Evolutionary conservation across 1,140 invertebrate genomes (phyloP).

Genomic region (Holcopasites calliopsidis): DNA sequence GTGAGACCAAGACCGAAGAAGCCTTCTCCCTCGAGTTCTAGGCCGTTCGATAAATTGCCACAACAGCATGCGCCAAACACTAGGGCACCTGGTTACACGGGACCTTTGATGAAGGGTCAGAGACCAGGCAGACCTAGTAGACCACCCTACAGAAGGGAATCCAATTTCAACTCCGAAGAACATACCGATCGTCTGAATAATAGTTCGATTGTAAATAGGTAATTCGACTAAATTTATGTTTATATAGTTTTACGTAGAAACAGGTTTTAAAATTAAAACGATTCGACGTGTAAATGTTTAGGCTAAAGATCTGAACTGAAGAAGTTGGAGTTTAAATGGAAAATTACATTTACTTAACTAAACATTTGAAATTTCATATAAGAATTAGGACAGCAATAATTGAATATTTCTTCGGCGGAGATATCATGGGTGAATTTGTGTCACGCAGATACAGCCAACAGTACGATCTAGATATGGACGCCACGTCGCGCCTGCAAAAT

Average conservation of each 20-base stretch:
- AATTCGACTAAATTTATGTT: no score
- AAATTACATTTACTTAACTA: no score
- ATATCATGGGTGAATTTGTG: background rate
- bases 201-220: slow-evolving; percentile 42
- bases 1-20: slow-evolving; percentile 67
- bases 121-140: slow-evolving; percentile 68
- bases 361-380: no score
- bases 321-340: no score
- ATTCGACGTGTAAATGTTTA: no score
- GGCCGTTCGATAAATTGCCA: slow-evolving; percentile 76
- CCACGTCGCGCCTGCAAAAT: slow-evolving; percentile 67
- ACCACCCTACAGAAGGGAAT: slow-evolving; percentile 76
- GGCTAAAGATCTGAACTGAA: no score
- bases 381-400: no score
- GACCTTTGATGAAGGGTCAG: slow-evolving; percentile 60
- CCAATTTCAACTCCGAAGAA: slow-evolving; percentile 66
- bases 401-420: no score
- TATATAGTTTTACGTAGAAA: no score
- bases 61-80: slow-evolving; percentile 78
- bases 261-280: no score
- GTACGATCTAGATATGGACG: slow-evolving; percentile 66
- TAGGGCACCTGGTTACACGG: slow-evolving; percentile 76
- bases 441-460: slow-evolving; percentile 63
- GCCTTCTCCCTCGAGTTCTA: slow-evolving; percentile 49
- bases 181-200: slow-evolving; percentile 38